Evolutionary conservation across 2,113 vertebrate genomes (phyloP).

Genomic region (Caranx ignobilis): DNA sequence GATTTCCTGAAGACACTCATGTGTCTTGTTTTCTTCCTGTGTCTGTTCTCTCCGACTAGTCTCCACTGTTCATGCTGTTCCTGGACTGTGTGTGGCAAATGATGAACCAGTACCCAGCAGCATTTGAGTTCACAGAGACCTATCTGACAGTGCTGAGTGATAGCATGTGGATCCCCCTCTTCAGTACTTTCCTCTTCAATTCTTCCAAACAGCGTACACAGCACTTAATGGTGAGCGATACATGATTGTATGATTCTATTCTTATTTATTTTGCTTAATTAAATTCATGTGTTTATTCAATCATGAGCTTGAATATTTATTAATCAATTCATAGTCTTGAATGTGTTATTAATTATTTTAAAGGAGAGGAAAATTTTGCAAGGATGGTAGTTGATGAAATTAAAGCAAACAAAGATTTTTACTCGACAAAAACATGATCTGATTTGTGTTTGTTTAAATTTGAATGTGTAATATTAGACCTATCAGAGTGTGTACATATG

Average conservation of each 20-base stretch:
- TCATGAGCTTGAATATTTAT: background rate
- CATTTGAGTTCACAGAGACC: slow-evolving; percentile 96
- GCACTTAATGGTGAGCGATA: slow-evolving; percentile 88
- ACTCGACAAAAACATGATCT: too few species aligned
- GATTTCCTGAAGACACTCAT: background rate
- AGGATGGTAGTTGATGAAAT: background rate
- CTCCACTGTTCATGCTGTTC: slow-evolving; percentile 94
- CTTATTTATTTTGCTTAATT: background rate
- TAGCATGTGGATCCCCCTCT: slow-evolving; percentile 92
- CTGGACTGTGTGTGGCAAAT: slow-evolving; percentile 98
- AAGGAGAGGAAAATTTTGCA: background rate
- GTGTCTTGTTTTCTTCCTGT: background rate
- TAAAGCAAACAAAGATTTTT: background rate
- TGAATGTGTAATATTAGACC: background rate
- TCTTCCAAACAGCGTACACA: slow-evolving; percentile 91
- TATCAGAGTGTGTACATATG: background rate
- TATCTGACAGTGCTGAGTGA: slow-evolving; percentile 92
- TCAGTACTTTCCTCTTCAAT: slow-evolving; percentile 98
- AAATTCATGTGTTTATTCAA: background rate
- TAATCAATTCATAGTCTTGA: too few species aligned
- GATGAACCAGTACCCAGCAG: slow-evolving; percentile 93
- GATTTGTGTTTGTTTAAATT: too few species aligned
- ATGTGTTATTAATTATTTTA: background rate
- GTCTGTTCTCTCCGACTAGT: slow-evolving; percentile 78
- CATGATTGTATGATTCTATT: background rate